Conservation (phyloP, 2,797 vertebrate genomes). For the Halcyon leucocephala region DNA sequence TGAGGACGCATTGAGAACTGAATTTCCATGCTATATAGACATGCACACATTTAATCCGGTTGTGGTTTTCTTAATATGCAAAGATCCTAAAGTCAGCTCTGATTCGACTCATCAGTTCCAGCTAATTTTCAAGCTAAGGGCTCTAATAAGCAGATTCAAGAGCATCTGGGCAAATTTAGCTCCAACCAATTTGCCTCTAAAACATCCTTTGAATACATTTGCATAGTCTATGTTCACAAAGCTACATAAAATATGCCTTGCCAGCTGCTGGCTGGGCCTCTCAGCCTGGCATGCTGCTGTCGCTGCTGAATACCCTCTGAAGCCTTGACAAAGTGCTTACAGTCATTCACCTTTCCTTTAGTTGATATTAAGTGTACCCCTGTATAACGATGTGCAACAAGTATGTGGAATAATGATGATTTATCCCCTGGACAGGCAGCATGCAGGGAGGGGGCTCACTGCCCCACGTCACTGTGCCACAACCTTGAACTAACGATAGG, state of each 20-base stretch:
- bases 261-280: slow-evolving; percentile 15
- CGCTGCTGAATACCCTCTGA: background rate
- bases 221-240: slow-evolving; percentile 26
- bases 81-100: slow-evolving; percentile 28
- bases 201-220: slow-evolving; percentile 60
- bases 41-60: background rate
- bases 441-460: background rate
- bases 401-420: background rate
- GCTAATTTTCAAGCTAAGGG: slow-evolving; percentile 47
- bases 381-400: background rate
- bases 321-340: background rate
- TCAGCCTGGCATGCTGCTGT: background rate
- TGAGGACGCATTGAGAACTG: background rate
- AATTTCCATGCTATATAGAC: background rate
- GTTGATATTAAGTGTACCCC: background rate
- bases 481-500: background rate
- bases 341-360: background rate
- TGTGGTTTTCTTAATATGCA: slow-evolving; percentile 31
- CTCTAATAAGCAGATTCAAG: slow-evolving; percentile 22
- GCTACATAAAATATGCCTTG: background rate
- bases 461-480: background rate
- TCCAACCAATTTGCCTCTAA: slow-evolving; percentile 49
- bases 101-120: slow-evolving; percentile 29
- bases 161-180: slow-evolving; percentile 45
- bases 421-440: background rate